Evolutionary conservation across 2,797 vertebrate genomes (phyloP).

Genomic region (Salmo trutta): DNA sequence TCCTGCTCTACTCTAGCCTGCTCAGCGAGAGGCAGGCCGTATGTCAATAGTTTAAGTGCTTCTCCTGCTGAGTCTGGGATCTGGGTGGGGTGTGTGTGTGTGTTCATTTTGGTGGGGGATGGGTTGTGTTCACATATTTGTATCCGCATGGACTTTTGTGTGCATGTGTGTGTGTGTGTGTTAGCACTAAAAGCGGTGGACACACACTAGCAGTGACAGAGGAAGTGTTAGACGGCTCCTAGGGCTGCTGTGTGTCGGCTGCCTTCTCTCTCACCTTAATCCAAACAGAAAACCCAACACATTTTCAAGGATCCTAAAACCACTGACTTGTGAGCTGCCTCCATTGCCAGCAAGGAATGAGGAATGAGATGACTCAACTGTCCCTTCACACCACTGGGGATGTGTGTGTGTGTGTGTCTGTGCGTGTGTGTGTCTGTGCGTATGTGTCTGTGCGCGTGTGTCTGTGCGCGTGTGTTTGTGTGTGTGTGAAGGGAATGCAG

Average conservation of each 20-base stretch:
- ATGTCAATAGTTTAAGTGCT: slow-evolving; percentile 7
- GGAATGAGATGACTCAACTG: slow-evolving; percentile 55
- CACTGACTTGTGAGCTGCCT: slow-evolving; percentile 43
- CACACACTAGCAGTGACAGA: slow-evolving; percentile 40
- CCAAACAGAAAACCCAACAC: slow-evolving; percentile 52
- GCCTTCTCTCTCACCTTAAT: slow-evolving; percentile 49
- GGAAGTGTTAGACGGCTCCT: slow-evolving; percentile 38
- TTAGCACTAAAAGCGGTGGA: slow-evolving; percentile 41
- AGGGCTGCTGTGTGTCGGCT: slow-evolving; percentile 25
- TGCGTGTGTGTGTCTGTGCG: background rate
- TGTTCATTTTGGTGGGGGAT: slow-evolving; percentile 11
- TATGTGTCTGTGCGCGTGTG: background rate
- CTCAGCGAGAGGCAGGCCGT: slow-evolving; percentile 20
- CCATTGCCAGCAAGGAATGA: slow-evolving; percentile 45
- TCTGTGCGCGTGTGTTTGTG: background rate
- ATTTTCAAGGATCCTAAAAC: slow-evolving; percentile 35
- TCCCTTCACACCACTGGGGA: slow-evolving; percentile 41
- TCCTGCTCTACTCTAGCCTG: slow-evolving; percentile 5
- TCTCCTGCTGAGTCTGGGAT: slow-evolving; percentile 11
- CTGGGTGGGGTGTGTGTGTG: slow-evolving; percentile 3
- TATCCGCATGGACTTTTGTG: background rate
- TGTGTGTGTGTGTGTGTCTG: background rate
- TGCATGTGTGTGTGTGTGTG: background rate
- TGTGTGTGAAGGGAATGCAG: background rate
- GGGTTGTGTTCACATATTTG: slow-evolving; percentile 9